Percentiles rank a stretch among this genome's conserved stretches.
Conservation (phyloP, 2,888 invertebrate genomes). For the Candidula unifasciata region DNA sequence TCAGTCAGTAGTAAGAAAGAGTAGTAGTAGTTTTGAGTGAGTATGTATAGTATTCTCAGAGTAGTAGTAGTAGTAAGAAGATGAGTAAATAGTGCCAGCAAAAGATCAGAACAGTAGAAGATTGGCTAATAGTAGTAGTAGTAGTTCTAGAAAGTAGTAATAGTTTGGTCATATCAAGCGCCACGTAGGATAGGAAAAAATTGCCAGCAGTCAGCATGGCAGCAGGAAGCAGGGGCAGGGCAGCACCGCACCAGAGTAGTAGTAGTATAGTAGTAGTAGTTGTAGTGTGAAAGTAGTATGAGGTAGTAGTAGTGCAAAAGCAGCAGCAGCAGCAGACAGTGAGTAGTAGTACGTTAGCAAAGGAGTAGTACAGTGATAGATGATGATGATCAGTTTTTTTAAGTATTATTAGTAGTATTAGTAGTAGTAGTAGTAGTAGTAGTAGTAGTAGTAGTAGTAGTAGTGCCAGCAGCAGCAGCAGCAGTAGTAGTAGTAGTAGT, state of each 20-base stretch:
- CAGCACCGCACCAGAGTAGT: background rate
- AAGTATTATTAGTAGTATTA: constrained; percentile 3
- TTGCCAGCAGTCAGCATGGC: background rate
- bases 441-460: background rate
- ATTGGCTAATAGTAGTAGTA: no score
- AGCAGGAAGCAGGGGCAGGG: background rate
- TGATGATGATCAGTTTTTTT: background rate
- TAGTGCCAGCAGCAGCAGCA: background rate
- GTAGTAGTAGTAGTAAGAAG: no score
- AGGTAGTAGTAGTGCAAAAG: background rate
- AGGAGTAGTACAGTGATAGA: background rate
- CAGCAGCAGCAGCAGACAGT: background rate
- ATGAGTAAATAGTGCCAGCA: no score
- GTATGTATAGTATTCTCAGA: no score
- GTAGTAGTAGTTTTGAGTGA: no score
- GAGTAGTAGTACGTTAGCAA: background rate
- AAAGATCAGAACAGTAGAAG: no score
- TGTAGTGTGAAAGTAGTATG: background rate
- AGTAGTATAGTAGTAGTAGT: background rate
- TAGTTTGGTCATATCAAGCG: no score
- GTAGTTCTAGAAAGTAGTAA: background rate
- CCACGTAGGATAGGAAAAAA: no score
- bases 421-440: background rate
- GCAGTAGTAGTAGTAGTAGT: constrained; percentile 9
- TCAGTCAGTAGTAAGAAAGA: no score